These are phyloP conservation scores for Nebria ingens DNA, from an alignment of 1,140 invertebrate genomes.

Conservation along the genomic window DNA sequence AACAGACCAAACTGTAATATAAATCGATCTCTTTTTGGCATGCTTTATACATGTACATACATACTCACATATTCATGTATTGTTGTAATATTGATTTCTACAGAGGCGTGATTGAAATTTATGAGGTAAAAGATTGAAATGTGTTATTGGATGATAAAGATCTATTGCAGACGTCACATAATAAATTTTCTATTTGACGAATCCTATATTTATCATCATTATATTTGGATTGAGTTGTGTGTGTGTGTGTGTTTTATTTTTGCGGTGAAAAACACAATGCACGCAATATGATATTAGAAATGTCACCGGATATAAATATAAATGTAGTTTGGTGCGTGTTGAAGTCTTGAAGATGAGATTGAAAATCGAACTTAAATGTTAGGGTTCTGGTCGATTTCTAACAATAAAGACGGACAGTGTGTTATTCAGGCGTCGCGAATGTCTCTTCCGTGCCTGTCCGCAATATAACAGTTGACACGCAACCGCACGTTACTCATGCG, in stretches of 20 bases:
- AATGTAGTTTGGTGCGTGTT: neutral
- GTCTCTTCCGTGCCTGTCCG: neutral
- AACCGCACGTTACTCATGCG: neutral
- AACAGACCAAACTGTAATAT: neutral
- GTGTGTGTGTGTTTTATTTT: too few species aligned
- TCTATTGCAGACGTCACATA: neutral
- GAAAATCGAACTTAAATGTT: neutral
- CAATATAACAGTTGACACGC: neutral
- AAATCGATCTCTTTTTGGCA: neutral
- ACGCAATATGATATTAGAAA: neutral
- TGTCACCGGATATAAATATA: neutral
- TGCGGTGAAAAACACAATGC: too few species aligned
- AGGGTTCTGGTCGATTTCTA: neutral
- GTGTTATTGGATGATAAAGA: conserved; percentile 1
- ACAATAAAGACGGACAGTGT: neutral
- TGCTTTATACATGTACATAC: too few species aligned
- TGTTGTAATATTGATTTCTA: neutral
- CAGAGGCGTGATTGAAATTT: conserved; percentile 5
- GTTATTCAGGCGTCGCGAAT: neutral
- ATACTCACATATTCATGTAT: too few species aligned
- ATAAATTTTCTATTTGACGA: neutral
- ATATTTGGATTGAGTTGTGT: neutral
- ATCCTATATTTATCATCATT: neutral
- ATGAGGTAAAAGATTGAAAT: conserved; percentile 1
- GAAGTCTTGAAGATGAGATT: neutral